phyloP scores from a whole-genome alignment of 2,888 invertebrate genomes.

The Hemithea aestivaria region DNA sequence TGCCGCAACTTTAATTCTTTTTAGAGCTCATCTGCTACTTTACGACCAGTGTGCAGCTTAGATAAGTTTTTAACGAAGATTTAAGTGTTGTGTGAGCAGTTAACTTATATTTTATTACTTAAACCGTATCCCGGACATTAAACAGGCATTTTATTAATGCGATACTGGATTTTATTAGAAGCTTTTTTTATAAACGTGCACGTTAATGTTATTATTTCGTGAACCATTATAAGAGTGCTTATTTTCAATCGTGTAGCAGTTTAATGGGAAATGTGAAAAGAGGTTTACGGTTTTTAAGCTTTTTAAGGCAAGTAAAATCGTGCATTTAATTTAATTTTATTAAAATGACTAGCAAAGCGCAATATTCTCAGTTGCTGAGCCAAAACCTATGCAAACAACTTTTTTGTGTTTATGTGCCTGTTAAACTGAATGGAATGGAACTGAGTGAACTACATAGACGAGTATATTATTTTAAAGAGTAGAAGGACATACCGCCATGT shows the following conservation, averaged over 20 bases:
- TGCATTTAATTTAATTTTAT: too few relatives aligned
- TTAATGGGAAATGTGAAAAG: too few relatives aligned
- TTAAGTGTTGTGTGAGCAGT: slow-evolving; percentile 12
- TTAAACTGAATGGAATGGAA: too few relatives aligned
- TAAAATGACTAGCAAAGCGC: too few relatives aligned
- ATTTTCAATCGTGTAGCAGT: too few relatives aligned
- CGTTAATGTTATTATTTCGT: slow-evolving; percentile 8
- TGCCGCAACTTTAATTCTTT: slow-evolving; percentile 33
- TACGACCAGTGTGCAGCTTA: slow-evolving; percentile 25
- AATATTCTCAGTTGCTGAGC: too few relatives aligned
- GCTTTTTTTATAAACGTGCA: slow-evolving; percentile 8
- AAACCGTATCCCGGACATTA: slow-evolving; percentile 4
- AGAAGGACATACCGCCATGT: slow-evolving; percentile 18
- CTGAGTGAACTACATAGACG: too few relatives aligned
- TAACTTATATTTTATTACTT: slow-evolving; percentile 10
- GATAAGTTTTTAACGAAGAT: slow-evolving; percentile 23
- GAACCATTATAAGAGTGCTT: background rate
- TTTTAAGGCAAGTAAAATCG: too few relatives aligned
- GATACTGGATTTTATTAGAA: slow-evolving; percentile 13
- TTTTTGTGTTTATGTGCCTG: too few relatives aligned
- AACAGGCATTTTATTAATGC: slow-evolving; percentile 8
- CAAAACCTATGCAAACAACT: too few relatives aligned
- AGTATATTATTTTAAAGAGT: too few relatives aligned
- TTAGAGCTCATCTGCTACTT: slow-evolving; percentile 24
- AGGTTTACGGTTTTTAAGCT: too few relatives aligned